A percentile compares a stretch with the other conserved stretches of the same genome.
Evolutionary conservation across 2,888 invertebrate species (phyloP).

Genomic region (Synergus gifuensis): DNA sequence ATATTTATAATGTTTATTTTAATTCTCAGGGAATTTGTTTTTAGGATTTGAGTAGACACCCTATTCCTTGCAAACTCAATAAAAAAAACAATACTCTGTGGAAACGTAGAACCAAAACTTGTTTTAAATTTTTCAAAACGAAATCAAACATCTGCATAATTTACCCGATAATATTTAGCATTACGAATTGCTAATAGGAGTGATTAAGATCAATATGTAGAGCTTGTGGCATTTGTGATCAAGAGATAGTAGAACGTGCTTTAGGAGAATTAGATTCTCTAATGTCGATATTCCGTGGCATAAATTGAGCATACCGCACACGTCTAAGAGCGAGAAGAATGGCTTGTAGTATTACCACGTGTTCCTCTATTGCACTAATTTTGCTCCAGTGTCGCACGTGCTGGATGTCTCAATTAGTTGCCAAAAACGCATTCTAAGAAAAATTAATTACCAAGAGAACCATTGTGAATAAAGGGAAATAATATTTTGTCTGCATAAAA

Average conservation of each 20-base stretch:
- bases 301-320: constrained; percentile 48
- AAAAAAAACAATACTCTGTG: too few species aligned
- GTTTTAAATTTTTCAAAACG: too few species aligned
- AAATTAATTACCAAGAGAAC: neutral
- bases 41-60: too few species aligned
- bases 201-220: neutral
- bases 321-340: constrained; percentile 47
- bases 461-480: constrained; percentile 10
- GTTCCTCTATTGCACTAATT: constrained; percentile 35
- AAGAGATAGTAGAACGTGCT: constrained; percentile 47
- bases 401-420: constrained; percentile 35
- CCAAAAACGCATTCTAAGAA: neutral
- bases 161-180: too few species aligned
- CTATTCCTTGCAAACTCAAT: too few species aligned
- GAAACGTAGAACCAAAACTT: too few species aligned
- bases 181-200: neutral
- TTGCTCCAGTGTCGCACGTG: constrained; percentile 1
- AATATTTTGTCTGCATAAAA: constrained; percentile 9
- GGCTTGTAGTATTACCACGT: constrained; percentile 33
- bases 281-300: constrained; percentile 44
- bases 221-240: constrained; percentile 1
- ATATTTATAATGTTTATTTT: too few species aligned
- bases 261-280: constrained; percentile 50
- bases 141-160: too few species aligned
- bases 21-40: too few species aligned